A percentile compares a stretch with the other conserved stretches of the same genome.
Conservation (phyloP, 2,113 vertebrate species). For the Laticauda laticaudata region DNA sequence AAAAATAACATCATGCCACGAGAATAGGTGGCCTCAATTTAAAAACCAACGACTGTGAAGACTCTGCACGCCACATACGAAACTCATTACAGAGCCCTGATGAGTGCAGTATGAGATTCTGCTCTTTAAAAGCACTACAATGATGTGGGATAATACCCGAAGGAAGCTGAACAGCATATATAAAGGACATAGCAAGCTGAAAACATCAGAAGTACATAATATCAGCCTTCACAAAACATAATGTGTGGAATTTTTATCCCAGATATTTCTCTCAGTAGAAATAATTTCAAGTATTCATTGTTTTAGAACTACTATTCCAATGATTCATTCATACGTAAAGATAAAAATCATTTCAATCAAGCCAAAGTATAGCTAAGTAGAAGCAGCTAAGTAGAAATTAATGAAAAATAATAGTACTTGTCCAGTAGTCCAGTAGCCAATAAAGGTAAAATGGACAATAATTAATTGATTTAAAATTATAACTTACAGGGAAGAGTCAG, state of each 20-base stretch:
- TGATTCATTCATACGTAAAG: background rate
- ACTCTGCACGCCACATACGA: too few species aligned
- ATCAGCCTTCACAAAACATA: background rate
- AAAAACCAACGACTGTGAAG: too few species aligned
- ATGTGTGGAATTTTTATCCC: background rate
- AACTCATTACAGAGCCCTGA: too few species aligned
- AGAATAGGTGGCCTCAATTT: too few species aligned
- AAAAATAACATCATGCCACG: too few species aligned
- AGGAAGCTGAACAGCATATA: too few species aligned
- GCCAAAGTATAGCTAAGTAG: background rate
- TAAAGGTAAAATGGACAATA: background rate
- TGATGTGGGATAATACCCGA: too few species aligned
- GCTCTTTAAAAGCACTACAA: too few species aligned
- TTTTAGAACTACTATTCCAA: background rate
- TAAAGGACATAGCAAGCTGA: slow-evolving; percentile 12
- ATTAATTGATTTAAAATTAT: background rate
- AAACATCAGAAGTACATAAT: slow-evolving; percentile 7
- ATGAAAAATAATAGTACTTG: background rate
- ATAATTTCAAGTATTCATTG: background rate
- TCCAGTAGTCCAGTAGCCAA: background rate
- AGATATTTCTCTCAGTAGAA: background rate
- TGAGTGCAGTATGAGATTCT: too few species aligned
- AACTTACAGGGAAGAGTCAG: background rate
- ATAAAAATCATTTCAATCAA: background rate
- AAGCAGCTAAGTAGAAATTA: background rate